Conservation (phyloP, 2,797 vertebrate genomes). For the Muscicapa striata region DNA sequence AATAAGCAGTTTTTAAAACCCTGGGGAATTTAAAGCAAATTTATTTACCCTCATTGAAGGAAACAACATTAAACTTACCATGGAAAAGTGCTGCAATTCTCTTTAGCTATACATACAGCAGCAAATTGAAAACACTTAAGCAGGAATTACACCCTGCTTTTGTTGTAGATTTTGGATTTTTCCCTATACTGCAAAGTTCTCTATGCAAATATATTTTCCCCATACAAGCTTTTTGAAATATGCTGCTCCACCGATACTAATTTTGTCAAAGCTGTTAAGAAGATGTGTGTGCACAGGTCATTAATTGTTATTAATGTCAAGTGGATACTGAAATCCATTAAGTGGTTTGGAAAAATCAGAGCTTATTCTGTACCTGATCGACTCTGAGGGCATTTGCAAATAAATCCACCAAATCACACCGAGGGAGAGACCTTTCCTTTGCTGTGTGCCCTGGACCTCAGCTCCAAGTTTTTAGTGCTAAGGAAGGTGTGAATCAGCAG, state of each 20-base stretch:
- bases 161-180: background rate
- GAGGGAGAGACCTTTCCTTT: background rate
- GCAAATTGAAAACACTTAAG: slow-evolving; percentile 30
- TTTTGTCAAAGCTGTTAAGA: background rate
- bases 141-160: background rate
- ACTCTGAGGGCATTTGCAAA: background rate
- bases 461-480: background rate
- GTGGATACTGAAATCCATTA: background rate
- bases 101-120: background rate
- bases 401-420: background rate
- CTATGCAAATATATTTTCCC: background rate
- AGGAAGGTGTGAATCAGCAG: background rate
- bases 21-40: slow-evolving; percentile 42
- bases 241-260: background rate
- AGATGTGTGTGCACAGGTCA: background rate
- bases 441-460: background rate
- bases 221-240: background rate
- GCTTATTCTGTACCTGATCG: background rate
- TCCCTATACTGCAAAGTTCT: background rate
- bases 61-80: slow-evolving; percentile 1
- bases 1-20: slow-evolving; percentile 8
- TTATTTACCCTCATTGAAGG: slow-evolving; percentile 53
- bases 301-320: background rate
- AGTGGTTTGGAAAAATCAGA: background rate
- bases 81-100: background rate